Evolutionary conservation across 35 echinoderm and acorn worm species (phyloP), one percentile per base, ranked within the genome.

Genomic region (Amphiura filiformis): DNA sequence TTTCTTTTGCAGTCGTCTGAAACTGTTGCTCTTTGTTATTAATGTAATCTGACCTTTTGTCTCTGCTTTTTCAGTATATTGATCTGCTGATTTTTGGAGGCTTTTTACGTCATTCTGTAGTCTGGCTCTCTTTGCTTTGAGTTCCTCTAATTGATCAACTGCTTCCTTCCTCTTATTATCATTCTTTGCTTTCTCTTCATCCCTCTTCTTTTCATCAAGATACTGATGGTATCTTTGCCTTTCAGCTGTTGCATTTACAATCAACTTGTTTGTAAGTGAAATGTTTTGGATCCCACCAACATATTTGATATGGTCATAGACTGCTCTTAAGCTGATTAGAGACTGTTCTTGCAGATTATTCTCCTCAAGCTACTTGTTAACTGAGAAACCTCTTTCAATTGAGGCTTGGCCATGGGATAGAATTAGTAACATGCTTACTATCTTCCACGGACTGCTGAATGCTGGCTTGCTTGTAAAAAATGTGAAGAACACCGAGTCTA

Each of bases 331-430:
- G 34, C 14, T n/a, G n/a, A n/a, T n/a, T n/a, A 92, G 78, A 30
- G 84, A 92, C 18, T 81, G 28, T 56, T 37, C 80, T 35, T 57
- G 80, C 0, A 93, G 64, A 84, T 93, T 93, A 41, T 89, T 86
- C 38, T 70, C 90, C 49, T 89, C 91, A 57, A 93, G 75, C 78
- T 93, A 65, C 34, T 89, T 88, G 86, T 93, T 93, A 0, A 88
- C 76, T 38, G 87, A 89, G 81, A 93, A 93, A 23, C 91, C 91
- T 89, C 86, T 39, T 82, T 89, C 91, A 65, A 89, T 84, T 5
- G 87, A 88, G 4, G 91, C 91, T 78, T 93, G 91, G 17, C 87
- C 81, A 89, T 93, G 86, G 20, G 91, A 88, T n/a, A n/a, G n/a
- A n/a, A n/a, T n/a, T n/a, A n/a, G n/a, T n/a, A n/a, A n/a, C n/a